A percentile compares a stretch with the other conserved stretches of the same genome.
phyloP scores from a whole-genome alignment of 2,113 vertebrate species.

The Thermophis baileyi region DNA sequence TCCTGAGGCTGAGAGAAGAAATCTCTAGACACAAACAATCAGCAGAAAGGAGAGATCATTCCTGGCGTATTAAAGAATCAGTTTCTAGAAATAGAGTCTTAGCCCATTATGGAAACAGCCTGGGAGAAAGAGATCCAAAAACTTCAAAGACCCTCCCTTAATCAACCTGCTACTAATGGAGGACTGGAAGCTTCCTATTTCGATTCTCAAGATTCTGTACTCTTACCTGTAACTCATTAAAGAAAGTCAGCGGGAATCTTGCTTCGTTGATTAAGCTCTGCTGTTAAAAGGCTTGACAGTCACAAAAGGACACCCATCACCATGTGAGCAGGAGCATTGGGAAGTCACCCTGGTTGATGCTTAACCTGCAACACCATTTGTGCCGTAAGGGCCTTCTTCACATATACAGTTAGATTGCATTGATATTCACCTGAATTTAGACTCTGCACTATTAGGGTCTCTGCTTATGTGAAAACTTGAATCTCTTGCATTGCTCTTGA shows the following conservation, averaged over 20 bases:
- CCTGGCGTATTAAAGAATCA: neutral
- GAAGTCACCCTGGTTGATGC: neutral
- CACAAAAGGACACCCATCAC: neutral
- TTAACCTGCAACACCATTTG: neutral
- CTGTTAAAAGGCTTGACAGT: neutral
- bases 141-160: neutral
- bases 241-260: neutral
- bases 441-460: neutral
- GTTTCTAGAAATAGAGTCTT: neutral
- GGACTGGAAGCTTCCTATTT: neutral
- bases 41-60: neutral
- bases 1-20: neutral
- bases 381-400: neutral
- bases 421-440: neutral
- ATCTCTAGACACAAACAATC: neutral
- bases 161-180: neutral
- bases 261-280: neutral
- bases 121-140: neutral
- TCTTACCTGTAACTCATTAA: neutral
- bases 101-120: neutral
- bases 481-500: neutral
- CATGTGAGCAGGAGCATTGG: neutral
- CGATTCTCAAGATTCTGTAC: neutral
- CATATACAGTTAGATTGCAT: neutral
- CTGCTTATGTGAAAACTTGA: neutral